These are phyloP conservation scores for Rhinogobio ventralis DNA, from an alignment of 2,797 vertebrate species.

Conservation along the genomic window DNA sequence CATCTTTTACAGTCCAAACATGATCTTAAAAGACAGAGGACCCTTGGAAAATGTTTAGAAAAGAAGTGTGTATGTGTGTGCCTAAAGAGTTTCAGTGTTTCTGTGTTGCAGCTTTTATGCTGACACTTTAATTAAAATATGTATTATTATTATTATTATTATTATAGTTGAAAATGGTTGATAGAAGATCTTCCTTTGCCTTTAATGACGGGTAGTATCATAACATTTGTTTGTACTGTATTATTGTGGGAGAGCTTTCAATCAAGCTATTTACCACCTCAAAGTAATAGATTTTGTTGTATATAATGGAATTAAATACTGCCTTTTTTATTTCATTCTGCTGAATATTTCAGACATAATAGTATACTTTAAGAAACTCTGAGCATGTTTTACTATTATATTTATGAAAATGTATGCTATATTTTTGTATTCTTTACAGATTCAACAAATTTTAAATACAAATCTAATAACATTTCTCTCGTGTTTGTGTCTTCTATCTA, in stretches of 20 bases:
- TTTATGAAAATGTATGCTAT: constrained; percentile 58
- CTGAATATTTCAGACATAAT: constrained; percentile 36
- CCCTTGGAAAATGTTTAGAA: constrained; percentile 55
- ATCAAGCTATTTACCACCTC: constrained; percentile 26
- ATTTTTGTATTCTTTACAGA: constrained; percentile 62
- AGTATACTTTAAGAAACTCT: constrained; percentile 8
- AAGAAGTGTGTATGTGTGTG: neutral
- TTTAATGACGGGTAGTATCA: neutral
- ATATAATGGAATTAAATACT: constrained; percentile 18
- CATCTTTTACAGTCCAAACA: constrained; percentile 85
- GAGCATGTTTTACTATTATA: constrained; percentile 46
- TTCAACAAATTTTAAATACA: constrained; percentile 34
- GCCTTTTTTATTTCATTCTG: constrained; percentile 17
- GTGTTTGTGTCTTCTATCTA: neutral
- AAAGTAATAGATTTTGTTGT: constrained; percentile 33
- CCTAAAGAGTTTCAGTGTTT: constrained; percentile 31
- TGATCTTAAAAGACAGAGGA: constrained; percentile 76
- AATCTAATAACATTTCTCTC: neutral
- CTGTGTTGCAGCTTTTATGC: neutral
- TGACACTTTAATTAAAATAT: neutral
- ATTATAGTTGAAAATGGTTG: constrained; percentile 12
- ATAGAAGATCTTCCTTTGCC: neutral
- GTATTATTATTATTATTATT: constrained; percentile 16
- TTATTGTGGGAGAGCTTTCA: neutral
- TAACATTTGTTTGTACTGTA: constrained; percentile 11